Percentiles rank a stretch among this genome's conserved stretches.
These are phyloP conservation scores for Orcinus orca DNA, from an alignment of 2,113 vertebrate species.

Conservation along the genomic window DNA sequence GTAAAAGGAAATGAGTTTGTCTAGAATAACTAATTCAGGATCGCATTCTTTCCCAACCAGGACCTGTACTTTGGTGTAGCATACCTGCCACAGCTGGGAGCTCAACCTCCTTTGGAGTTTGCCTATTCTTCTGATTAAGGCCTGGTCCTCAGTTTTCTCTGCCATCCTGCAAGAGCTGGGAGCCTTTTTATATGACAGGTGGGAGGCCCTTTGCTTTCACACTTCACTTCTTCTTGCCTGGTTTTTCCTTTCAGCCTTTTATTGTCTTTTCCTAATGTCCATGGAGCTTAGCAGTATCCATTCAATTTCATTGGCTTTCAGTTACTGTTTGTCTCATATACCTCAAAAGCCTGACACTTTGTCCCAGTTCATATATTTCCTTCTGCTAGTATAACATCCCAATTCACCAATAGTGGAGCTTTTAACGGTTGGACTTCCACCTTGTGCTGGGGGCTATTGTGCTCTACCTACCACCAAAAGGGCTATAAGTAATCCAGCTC, in stretches of 20 bases:
- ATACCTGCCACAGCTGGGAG: not conserved
- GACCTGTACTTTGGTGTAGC: not conserved
- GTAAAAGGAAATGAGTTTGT: not conserved
- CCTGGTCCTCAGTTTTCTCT: not conserved
- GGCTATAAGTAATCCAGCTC: not conserved
- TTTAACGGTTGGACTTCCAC: not conserved
- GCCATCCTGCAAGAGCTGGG: not conserved
- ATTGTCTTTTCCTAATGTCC: not conserved
- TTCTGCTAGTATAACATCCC: not conserved
- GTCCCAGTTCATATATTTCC: not conserved
- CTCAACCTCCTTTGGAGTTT: not conserved
- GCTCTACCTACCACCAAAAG: not conserved
- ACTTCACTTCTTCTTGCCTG: not conserved
- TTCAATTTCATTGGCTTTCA: not conserved
- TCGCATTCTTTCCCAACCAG: not conserved
- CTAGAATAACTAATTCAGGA: not conserved
- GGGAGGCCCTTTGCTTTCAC: not conserved
- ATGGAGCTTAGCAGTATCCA: not conserved
- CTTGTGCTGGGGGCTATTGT: not conserved
- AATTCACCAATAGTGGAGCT: not conserved
- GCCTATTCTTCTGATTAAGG: not conserved
- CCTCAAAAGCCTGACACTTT: not conserved
- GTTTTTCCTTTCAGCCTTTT: slow-evolving; percentile 4
- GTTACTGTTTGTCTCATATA: not conserved
- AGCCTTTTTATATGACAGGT: not conserved